phyloP scores from a whole-genome alignment of 2,888 invertebrate species.

The Hydrotaea diabolus region DNA sequence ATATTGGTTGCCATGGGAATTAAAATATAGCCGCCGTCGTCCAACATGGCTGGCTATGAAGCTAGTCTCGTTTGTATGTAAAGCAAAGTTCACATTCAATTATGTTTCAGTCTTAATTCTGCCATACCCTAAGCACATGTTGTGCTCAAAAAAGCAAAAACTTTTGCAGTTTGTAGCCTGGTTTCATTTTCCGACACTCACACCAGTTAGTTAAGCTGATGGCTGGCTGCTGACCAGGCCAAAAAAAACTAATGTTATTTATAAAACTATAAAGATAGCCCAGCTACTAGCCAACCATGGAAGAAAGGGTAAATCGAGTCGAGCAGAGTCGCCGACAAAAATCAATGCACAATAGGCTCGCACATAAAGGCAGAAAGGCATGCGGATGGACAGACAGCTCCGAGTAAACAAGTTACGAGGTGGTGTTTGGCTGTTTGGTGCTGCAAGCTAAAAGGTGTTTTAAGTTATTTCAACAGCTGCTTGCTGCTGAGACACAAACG shows the following conservation, averaged over 20 bases:
- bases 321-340: slow-evolving; percentile 33
- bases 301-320: not conserved
- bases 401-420: slow-evolving; percentile 16
- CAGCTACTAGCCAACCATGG: not conserved
- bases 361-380: not conserved
- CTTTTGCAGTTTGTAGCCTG: slow-evolving; percentile 62
- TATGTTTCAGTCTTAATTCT: slow-evolving; percentile 8
- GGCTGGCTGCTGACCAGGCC: slow-evolving; percentile 60
- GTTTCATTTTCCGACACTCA: slow-evolving; percentile 51
- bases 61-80: not conserved
- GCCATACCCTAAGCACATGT: slow-evolving; percentile 23
- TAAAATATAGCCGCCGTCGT: slow-evolving; percentile 43
- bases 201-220: not conserved
- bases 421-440: not conserved
- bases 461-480: slow-evolving; percentile 41
- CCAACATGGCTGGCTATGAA: not conserved
- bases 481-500: slow-evolving; percentile 37
- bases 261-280: slow-evolving; percentile 24
- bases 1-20: slow-evolving; percentile 60
- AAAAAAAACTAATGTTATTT: slow-evolving; percentile 60
- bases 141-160: slow-evolving; percentile 17
- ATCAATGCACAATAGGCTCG: slow-evolving; percentile 42
- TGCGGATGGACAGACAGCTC: not conserved
- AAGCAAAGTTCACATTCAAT: slow-evolving; percentile 25
- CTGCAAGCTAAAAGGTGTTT: slow-evolving; percentile 34